Evolutionary conservation across 2,113 vertebrate species (phyloP), one percentile per base, ranked within the genome.

Genomic region (Miniopterus natalensis): DNA sequence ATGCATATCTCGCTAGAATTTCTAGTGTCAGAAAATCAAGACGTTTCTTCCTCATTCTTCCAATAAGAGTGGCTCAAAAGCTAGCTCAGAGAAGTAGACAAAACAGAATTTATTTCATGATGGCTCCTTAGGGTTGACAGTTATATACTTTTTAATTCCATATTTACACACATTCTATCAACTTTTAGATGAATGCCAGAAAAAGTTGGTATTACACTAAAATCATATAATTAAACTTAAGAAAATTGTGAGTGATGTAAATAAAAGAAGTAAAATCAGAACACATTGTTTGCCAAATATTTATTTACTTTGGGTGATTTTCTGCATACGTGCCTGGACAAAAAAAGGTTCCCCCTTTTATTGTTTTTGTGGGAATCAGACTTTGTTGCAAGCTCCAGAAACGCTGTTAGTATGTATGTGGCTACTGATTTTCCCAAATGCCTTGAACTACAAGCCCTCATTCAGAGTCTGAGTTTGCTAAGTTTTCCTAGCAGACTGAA

Each of bases 191-290:
- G 31, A 45, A 87, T 80, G 21, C 51, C 59, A 87, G 51, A 77
- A 96, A 94, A 95, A 42, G 42, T 7, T 77, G 51, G 4, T 45
- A 42, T 65, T 71, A 88, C 4, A 86, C 9, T 86, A 92, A 92
- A 96, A 85, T 61, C 70, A 78, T 12, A 15, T 51, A 77, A 78
- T 51, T 79, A 42, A 89, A 51, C 49, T 71, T 31, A 36, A 84
- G 86, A 88, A 55, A 47, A 49, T 45, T 70, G 20, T 70, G 20
- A 92, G 31, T 51, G 29, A 91, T 45, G 5, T 78, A 36, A 86
- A 95, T 84, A 31, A 80, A 89, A 89, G n/a, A 57, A 84, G 13
- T 83, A 95, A 81, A 89, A 75, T 74, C 21, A 89, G 31, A 78
- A 83, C 23, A 75, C 10, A 59, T 1, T 25, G 42, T 68, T 20